phyloP scores from a whole-genome alignment of 2,888 invertebrate species.

The Papilio elwesi region DNA sequence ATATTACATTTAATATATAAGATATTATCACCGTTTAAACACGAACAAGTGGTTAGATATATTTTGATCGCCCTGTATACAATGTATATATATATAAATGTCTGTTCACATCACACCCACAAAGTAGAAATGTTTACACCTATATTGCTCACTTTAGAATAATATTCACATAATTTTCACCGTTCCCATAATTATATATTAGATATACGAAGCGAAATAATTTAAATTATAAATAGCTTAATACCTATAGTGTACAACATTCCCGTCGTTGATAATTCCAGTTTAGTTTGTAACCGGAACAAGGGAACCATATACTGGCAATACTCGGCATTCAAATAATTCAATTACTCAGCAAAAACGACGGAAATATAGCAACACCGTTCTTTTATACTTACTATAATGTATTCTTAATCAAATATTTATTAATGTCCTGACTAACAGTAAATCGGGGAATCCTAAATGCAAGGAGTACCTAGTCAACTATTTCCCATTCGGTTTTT shows the following conservation, averaged over 20 bases:
- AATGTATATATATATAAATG: slow-evolving; percentile 52
- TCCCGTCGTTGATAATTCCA: slow-evolving; percentile 52
- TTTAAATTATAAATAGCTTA: slow-evolving; percentile 61
- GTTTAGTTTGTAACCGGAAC: slow-evolving; percentile 41
- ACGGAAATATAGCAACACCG: slow-evolving; percentile 65
- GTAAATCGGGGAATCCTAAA: slow-evolving; percentile 67
- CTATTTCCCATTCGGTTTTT: slow-evolving; percentile 59
- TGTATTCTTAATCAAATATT: slow-evolving; percentile 58
- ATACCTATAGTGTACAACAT: slow-evolving; percentile 56
- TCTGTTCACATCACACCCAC: slow-evolving; percentile 36
- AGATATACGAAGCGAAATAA: slow-evolving; percentile 60
- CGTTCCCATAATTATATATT: slow-evolving; percentile 27
- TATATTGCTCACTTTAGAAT: slow-evolving; percentile 64
- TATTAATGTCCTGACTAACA: slow-evolving; percentile 62
- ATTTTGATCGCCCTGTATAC: slow-evolving; percentile 67
- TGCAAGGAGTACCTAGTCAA: slow-evolving; percentile 64
- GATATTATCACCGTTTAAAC: slow-evolving; percentile 55
- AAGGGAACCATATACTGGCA: slow-evolving; percentile 58
- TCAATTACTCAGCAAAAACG: slow-evolving; percentile 48
- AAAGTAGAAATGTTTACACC: slow-evolving; percentile 44
- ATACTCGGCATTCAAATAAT: slow-evolving; percentile 53
- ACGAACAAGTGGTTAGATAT: slow-evolving; percentile 54
- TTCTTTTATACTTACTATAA: slow-evolving; percentile 57
- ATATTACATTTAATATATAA: slow-evolving; percentile 51
- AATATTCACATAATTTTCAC: slow-evolving; percentile 43